Base-by-base conservation (phyloP, 2,113 vertebrate species). In the Gopherus evgoodei region DNA sequence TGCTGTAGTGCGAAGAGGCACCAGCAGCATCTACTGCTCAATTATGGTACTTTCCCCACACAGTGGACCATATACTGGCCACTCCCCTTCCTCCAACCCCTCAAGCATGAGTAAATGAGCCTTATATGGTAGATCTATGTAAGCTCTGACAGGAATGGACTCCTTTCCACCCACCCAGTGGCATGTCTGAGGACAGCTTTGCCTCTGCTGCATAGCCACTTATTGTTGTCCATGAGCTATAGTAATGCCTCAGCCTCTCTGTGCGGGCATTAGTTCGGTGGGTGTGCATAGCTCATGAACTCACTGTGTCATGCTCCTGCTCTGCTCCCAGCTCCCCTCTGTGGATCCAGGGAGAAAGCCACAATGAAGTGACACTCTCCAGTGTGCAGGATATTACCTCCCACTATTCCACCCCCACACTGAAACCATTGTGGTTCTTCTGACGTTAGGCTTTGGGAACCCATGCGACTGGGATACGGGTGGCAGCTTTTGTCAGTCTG, bases 351-450 rank as follows among this genome's bases (percentile, higher is more conserved):
- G 35, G 62, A 17, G 53, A 90, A 94, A 91, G 84, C 13, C 6
- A 17, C 17, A 72, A 14, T 47, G 52, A 8, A 1, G 2, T 57
- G 56, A 27, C 9, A 2, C 3, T 53, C 42, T 81, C 44, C 21
- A 84, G 10, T 76, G 42, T 3, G 22, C 35, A 27, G n/a, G 47
- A 2, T 3, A n/a, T 2, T 24, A 8, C 19, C 27, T 59, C 54
- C 81, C 59, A 54, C 52, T 79, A 82, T 21, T 8, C 31, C 88
- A 31, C 25, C 88, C 92, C 84, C 72, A 90, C 22, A 22, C 17
- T 5, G n/a, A 0, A 62, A 47, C 4, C 2, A 3, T 81, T 87
- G 62, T 57, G 31, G 38, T 75, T 25, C 17, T 81, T 11, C 19
- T 81, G 35, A 3, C 11, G 2, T 42, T 22, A 27, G 88, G n/a